These are phyloP conservation scores for Myrmecobius fasciatus DNA, from an alignment of 2,113 vertebrate genomes.

Conservation along the genomic window DNA sequence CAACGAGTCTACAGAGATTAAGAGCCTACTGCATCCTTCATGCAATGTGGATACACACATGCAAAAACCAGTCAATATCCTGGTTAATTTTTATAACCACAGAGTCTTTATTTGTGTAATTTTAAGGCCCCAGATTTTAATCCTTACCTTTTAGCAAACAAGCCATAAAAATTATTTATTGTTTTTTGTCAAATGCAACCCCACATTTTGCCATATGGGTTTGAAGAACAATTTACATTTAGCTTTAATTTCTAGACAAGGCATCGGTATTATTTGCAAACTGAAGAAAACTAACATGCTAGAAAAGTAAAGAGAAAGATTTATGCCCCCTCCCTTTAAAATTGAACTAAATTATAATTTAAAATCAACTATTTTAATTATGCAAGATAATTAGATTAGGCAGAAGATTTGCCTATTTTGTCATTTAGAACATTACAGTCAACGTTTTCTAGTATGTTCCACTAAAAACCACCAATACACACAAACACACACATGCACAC, in stretches of 20 bases:
- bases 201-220: constrained; percentile 41
- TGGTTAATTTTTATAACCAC: constrained; percentile 31
- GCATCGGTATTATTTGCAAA: constrained; percentile 71
- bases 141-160: constrained; percentile 58
- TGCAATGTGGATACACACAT: neutral
- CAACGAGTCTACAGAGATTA: neutral
- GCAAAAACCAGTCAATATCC: neutral
- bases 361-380: constrained; percentile 80
- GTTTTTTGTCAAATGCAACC: constrained; percentile 69
- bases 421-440: constrained; percentile 70
- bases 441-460: constrained; percentile 60
- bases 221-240: constrained; percentile 74
- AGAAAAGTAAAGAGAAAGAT: constrained; percentile 77
- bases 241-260: constrained; percentile 70
- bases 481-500: neutral
- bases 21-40: neutral
- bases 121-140: constrained; percentile 27
- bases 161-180: constrained; percentile 69
- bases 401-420: constrained; percentile 63
- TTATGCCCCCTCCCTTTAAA: constrained; percentile 58
- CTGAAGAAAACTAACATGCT: constrained; percentile 74
- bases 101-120: constrained; percentile 34
- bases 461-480: constrained; percentile 28
- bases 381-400: constrained; percentile 77
- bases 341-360: constrained; percentile 76